A percentile compares a stretch with the other conserved stretches of the same genome.
phyloP scores from a whole-genome alignment of 2,797 vertebrate genomes.

The Parotocinclus haroldoi region DNA sequence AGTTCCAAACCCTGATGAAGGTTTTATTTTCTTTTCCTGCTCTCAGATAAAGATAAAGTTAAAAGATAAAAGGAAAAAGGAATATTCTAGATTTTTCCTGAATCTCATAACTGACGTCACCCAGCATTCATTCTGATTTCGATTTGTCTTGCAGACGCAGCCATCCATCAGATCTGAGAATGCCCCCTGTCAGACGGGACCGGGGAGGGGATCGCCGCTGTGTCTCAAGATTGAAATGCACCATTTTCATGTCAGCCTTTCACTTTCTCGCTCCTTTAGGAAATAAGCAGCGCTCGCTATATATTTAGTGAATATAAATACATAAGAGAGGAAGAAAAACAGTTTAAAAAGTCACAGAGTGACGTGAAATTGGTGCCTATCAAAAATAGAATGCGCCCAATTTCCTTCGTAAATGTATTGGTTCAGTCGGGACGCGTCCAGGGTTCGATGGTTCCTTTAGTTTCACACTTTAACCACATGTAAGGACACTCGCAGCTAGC shows the following conservation, averaged over 20 bases:
- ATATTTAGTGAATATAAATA: not conserved
- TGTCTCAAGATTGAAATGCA: slow-evolving; percentile 33
- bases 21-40: too few species aligned
- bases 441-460: too few species aligned
- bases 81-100: too few species aligned
- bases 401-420: too few species aligned
- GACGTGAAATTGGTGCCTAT: slow-evolving; percentile 5
- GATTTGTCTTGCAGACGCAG: not conserved
- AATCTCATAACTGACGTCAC: too few species aligned
- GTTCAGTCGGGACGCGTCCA: too few species aligned
- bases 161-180: slow-evolving; percentile 15
- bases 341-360: not conserved
- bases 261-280: slow-evolving; percentile 23
- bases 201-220: slow-evolving; percentile 26
- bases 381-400: not conserved
- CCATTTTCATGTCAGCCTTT: slow-evolving; percentile 31
- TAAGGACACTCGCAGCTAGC: too few species aligned
- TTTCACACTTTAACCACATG: too few species aligned
- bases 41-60: too few species aligned
- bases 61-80: too few species aligned
- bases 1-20: too few species aligned
- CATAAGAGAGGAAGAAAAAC: not conserved
- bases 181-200: slow-evolving; percentile 27
- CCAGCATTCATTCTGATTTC: too few species aligned
- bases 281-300: slow-evolving; percentile 12